Evolutionary conservation across 2,888 invertebrate genomes (phyloP), one percentile per base, ranked within the genome.

Genomic region (Latrodectus hesperus): DNA sequence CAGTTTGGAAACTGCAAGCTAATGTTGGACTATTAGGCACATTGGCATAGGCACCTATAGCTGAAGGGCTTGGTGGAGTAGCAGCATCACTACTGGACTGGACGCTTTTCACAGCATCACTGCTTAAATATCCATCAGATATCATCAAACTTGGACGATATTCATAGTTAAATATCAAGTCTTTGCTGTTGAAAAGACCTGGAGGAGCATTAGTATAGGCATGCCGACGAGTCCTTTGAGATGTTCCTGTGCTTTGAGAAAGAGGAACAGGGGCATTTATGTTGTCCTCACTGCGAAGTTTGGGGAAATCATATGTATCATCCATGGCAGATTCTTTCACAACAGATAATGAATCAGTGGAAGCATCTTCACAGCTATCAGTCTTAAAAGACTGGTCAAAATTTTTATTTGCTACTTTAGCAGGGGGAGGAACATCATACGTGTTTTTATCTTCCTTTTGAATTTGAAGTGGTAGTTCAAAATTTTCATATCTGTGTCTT

Each of bases 281-380:
- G 16, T 87, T 86, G 16, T 90, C 89, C 60, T 89, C 90, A 51
- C 81, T 84, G 60, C 89, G 65, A 16, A 89, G 89, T 72, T 95
- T 93, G 22, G 95, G 95, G 92, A 95, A 95, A 91, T 96, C 95
- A 90, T 95, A 95, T 91, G 94, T 93, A 87, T 94, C 95, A 91
- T 95, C 90, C 49, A 88, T 60, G 55, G 77, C 51, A 9, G 65
- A n/a, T 71, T 82, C 83, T 17, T 89, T 84, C 14, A n/a, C 52
- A 38, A 73, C 52, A 1, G 84, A 53, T 22, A 22, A 22, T 38
- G 71, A 55, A 49, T 80, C 71, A 10, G 38, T 51, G 53, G 75
- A 81, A 53, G 72, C 77, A 68, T 88, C 83, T 67, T 89, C 78
- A 9, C 51, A 52, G 6, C 65, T 51, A 1, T 85, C 88, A 75